Percentiles rank a stretch among this genome's conserved stretches.
Evolutionary conservation across 2,113 vertebrate genomes (phyloP).

Genomic region (Aspiorhynchus laticeps): DNA sequence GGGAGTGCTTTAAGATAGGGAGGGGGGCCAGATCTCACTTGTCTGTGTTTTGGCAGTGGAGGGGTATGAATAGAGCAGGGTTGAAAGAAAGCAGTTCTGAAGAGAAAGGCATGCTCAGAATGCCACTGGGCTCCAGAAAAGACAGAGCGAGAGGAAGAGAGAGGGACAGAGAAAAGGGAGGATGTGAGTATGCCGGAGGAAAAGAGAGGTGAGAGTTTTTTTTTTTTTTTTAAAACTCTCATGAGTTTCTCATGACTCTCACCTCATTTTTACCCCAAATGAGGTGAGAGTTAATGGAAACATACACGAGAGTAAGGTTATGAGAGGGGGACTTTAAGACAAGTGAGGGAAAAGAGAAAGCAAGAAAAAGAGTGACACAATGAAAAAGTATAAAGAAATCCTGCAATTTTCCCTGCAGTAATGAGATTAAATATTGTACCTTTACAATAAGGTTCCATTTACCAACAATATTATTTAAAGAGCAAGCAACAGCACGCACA

Average conservation of each 20-base stretch:
- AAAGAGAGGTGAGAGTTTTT: neutral
- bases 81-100: constrained; percentile 63
- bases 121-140: constrained; percentile 60
- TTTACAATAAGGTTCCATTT: too few species aligned
- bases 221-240: too few species aligned
- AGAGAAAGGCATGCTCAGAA: constrained; percentile 77
- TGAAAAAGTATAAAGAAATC: neutral
- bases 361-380: neutral
- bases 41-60: constrained; percentile 76
- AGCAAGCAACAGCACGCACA: too few species aligned
- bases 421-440: too few species aligned
- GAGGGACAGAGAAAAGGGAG: constrained; percentile 2
- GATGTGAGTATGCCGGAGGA: constrained; percentile 37
- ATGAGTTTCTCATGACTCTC: too few species aligned
- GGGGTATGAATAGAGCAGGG: constrained; percentile 68
- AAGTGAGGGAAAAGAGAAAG: neutral
- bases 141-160: constrained; percentile 13
- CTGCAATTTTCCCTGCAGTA: too few species aligned
- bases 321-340: constrained; percentile 42
- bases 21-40: constrained; percentile 57
- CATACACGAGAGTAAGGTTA: neutral
- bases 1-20: constrained; percentile 48
- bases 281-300: neutral
- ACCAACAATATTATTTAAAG: too few species aligned
- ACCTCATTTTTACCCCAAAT: neutral